Evolutionary conservation across 2,113 vertebrate species (phyloP).

Genomic region (Meles meles): DNA sequence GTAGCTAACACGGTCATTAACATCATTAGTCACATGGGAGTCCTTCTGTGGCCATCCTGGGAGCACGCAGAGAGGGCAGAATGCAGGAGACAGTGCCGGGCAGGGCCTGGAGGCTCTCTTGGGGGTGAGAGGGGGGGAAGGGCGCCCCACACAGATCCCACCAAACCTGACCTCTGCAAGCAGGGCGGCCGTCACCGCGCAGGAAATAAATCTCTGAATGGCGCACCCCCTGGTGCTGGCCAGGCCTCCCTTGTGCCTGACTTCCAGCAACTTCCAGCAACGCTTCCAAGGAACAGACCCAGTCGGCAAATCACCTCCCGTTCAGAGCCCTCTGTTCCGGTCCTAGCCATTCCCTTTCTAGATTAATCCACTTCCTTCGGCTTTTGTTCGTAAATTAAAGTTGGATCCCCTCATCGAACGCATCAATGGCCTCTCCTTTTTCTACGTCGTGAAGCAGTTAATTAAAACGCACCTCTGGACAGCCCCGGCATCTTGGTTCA

Average conservation of each 20-base stretch:
- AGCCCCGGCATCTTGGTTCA: not conserved
- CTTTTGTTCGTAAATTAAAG: not conserved
- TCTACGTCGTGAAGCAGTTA: not conserved
- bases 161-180: not conserved
- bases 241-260: rapidly evolving
- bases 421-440: not conserved
- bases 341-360: not conserved
- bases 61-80: not conserved
- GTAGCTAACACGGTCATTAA: not conserved
- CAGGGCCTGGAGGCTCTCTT: not conserved
- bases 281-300: not conserved
- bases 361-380: not conserved
- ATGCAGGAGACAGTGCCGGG: not conserved
- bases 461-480: not conserved
- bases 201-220: not conserved
- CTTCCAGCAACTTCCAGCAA: not conserved
- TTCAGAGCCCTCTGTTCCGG: rapidly evolving
- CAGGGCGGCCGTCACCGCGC: rapidly evolving
- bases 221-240: rapidly evolving
- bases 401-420: not conserved
- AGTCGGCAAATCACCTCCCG: rapidly evolving
- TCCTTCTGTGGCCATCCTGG: not conserved
- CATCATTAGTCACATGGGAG: not conserved
- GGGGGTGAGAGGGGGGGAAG: not conserved
- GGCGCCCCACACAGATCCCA: rapidly evolving